Evolutionary conservation across 1,140 invertebrate species (phyloP).

Genomic region (Chymomyza costata): DNA sequence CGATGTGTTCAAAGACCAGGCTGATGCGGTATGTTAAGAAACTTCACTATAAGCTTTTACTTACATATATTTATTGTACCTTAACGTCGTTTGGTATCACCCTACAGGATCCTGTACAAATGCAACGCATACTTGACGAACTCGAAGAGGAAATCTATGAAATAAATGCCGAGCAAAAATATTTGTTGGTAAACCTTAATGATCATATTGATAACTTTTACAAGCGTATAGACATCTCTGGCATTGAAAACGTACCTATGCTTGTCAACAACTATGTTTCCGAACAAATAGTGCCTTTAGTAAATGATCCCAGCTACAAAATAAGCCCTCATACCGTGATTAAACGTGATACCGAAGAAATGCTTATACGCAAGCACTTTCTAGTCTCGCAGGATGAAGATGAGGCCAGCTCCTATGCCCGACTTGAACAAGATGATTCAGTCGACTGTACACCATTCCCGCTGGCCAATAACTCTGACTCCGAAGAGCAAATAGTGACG

Average conservation of each 20-base stretch:
- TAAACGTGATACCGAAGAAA: constrained; percentile 54
- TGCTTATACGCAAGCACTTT: constrained; percentile 65
- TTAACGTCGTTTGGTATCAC: constrained; percentile 40
- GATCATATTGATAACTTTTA: constrained; percentile 49
- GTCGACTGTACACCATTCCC: no score
- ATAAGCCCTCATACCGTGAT: constrained; percentile 48
- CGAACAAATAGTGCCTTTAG: constrained; percentile 50
- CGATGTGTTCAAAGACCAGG: constrained; percentile 62
- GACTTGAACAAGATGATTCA: no score
- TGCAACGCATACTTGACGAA: constrained; percentile 66
- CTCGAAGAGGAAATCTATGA: constrained; percentile 65
- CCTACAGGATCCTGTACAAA: constrained; percentile 59
- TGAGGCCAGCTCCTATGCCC: no score
- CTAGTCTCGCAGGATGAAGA: constrained; percentile 55
- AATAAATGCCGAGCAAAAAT: constrained; percentile 68
- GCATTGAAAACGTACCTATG: constrained; percentile 37
- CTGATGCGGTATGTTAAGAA: constrained; percentile 55
- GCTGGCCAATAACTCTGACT: no score
- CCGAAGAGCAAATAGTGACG: no score
- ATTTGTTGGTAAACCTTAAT: constrained; percentile 48
- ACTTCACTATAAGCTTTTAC: not conserved
- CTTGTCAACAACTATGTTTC: constrained; percentile 52
- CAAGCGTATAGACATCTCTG: constrained; percentile 40
- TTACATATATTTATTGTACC: constrained; percentile 2
- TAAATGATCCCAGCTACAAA: constrained; percentile 42